Base-by-base conservation (phyloP, 2,797 vertebrate genomes). In the Sebastes cheni region DNA sequence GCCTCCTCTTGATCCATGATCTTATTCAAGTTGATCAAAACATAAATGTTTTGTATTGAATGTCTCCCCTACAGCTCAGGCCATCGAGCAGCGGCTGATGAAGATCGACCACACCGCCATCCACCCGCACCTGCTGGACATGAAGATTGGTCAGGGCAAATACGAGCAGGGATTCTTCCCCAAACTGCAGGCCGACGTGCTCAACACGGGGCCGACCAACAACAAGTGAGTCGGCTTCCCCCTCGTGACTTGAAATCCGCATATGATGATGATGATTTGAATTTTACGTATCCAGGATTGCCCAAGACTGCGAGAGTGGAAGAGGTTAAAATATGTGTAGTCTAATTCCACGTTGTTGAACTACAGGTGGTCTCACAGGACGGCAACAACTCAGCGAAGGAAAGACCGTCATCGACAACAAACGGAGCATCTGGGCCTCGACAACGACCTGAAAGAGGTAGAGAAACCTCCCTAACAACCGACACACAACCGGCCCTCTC, bases 121-220 rank as follows among this genome's bases (percentile, higher is more conserved):
- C 83, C 97, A 97, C 83, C 98, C 98, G 0, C 98, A 99, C 85
- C 94, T 99, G 55, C 96, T 99, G 4, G 95, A 99, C 82, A 99
- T 99, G 98, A 98, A 97, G 95, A 98, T 99, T 0, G 98, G 98
- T 32, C 97, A 99, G 88, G 98, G 98, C 77, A 97, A 96, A 80
- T 98, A 98, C 0, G 93, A 97, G 23, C 98, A 96, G 89, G 97
- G 98, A 0, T 98, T 98, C 92, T 99, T 99, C 88, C 98, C 98
- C 3, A 97, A 96, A 79, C 93, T 99, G 77, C 97, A 98, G 66
- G 94, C 96, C 0, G 97, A 98, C 29, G 98, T 98, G 72, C 95
- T 99, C 80, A 95, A 96, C 79, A 89, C 96, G 0, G 97, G 96
- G 59, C 97, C 97, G 1, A 88, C 96, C 81, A 97, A 95, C 83